Percentiles rank a stretch among this genome's conserved stretches.
Conservation (phyloP, 2,113 vertebrate species). For the Solea solea region DNA sequence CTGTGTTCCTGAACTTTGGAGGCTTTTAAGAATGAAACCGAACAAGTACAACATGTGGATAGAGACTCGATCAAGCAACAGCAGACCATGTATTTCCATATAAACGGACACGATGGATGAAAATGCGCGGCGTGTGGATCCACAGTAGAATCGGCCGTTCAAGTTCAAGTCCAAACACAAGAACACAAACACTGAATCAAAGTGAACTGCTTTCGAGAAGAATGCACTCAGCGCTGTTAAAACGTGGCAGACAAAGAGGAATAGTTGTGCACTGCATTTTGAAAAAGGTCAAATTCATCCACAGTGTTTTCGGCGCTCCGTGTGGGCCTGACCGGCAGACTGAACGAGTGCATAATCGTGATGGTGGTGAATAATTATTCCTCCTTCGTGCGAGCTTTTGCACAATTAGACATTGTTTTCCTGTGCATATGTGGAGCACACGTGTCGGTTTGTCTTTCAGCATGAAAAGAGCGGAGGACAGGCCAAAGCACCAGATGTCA, state of each 20-base stretch:
- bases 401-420: background rate
- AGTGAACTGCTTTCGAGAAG: no score
- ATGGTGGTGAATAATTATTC: background rate
- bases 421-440: conserved; percentile 5
- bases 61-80: conserved; percentile 44
- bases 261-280: background rate
- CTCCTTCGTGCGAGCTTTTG: background rate
- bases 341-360: background rate
- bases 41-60: conserved; percentile 23
- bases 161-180: background rate
- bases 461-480: conserved; percentile 12
- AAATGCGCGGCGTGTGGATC: conserved; percentile 29
- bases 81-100: conserved; percentile 1
- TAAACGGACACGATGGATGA: conserved; percentile 41
- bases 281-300: background rate
- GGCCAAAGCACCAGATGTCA: conserved; percentile 50
- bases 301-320: background rate
- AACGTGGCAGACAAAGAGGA: background rate
- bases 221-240: background rate
- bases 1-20: no score
- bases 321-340: background rate
- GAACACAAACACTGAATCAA: no score
- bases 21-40: conserved; percentile 52
- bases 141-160: conserved; percentile 30
- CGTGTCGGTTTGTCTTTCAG: conserved; percentile 22